Evolutionary conservation across 2,797 vertebrate species (phyloP).

Genomic region (Naso thynnoides): DNA sequence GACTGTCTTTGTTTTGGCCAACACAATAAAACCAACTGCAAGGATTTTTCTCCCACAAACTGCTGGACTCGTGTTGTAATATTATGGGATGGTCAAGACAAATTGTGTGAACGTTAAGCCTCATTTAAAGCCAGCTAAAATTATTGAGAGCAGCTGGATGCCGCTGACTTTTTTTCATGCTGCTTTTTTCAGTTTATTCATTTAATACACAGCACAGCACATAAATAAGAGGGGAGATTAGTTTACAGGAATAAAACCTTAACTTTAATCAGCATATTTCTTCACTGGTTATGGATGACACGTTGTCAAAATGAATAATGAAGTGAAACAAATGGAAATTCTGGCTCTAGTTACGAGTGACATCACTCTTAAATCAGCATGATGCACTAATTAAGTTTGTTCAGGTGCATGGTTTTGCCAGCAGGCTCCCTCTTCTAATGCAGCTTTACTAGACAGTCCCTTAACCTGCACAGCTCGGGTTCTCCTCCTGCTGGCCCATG

Average conservation of each 20-base stretch:
- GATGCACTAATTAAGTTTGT: conserved; percentile 19
- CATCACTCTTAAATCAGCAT: conserved; percentile 8
- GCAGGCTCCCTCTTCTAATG: conserved; percentile 13
- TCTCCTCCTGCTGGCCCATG: conserved; percentile 21
- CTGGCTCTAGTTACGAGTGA: conserved; percentile 2
- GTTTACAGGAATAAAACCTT: neutral
- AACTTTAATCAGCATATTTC: neutral
- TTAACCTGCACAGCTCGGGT: conserved; percentile 37
- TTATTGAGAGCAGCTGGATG: too few relatives aligned
- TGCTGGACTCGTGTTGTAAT: too few relatives aligned
- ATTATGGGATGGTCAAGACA: too few relatives aligned
- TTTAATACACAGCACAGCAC: neutral
- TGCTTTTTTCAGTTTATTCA: neutral
- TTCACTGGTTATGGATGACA: neutral
- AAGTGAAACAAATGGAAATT: conserved; percentile 24
- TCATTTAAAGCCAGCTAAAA: too few relatives aligned
- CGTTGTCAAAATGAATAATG: conserved; percentile 19
- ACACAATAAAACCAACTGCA: too few relatives aligned
- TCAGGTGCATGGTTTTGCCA: conserved; percentile 33
- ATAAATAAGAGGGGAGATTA: neutral
- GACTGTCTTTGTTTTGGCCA: too few relatives aligned
- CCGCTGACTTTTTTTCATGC: too few relatives aligned
- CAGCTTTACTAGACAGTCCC: conserved; percentile 8
- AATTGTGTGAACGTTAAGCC: too few relatives aligned
- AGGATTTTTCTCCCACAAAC: too few relatives aligned